A percentile compares a stretch with the other conserved stretches of the same genome.
Evolutionary conservation across 2,113 vertebrate genomes (phyloP).

Genomic region (Leuciscus idus): DNA sequence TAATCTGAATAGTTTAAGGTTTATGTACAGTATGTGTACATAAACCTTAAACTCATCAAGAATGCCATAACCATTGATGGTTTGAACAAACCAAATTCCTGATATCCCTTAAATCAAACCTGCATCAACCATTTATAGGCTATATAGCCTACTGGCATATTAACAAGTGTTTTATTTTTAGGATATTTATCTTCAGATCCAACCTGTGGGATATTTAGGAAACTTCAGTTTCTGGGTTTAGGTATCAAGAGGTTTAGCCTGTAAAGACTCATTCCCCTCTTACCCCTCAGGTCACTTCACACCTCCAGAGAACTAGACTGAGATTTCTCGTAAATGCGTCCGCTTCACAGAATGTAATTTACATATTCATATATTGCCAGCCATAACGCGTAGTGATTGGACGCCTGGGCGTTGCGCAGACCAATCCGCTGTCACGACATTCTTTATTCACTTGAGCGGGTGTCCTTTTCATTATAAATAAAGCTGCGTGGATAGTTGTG

Average conservation of each 20-base stretch:
- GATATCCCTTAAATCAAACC: background rate
- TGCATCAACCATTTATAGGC: background rate
- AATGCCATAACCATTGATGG: background rate
- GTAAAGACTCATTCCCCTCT: conserved; percentile 52
- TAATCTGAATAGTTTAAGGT: background rate
- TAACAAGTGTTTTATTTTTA: background rate
- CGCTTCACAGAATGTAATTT: conserved; percentile 76
- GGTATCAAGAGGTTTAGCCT: background rate
- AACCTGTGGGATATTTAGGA: background rate
- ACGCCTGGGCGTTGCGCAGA: background rate
- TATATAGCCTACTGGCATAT: background rate
- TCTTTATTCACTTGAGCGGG: conserved; percentile 60
- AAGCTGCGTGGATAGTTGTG: background rate
- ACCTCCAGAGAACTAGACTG: background rate
- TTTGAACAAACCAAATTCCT: background rate
- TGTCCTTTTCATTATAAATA: conserved; percentile 21
- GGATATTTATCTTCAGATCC: background rate
- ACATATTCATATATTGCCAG: conserved; percentile 49
- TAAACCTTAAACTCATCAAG: too few relatives aligned
- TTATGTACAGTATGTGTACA: background rate
- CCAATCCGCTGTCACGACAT: conserved; percentile 45
- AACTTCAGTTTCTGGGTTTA: background rate
- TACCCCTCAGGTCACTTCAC: conserved; percentile 12
- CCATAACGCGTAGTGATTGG: conserved; percentile 61
- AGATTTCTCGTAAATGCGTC: conserved; percentile 86